Evolutionary conservation across 1,140 invertebrate species (phyloP).

Genomic region (Eulimnadia texana): DNA sequence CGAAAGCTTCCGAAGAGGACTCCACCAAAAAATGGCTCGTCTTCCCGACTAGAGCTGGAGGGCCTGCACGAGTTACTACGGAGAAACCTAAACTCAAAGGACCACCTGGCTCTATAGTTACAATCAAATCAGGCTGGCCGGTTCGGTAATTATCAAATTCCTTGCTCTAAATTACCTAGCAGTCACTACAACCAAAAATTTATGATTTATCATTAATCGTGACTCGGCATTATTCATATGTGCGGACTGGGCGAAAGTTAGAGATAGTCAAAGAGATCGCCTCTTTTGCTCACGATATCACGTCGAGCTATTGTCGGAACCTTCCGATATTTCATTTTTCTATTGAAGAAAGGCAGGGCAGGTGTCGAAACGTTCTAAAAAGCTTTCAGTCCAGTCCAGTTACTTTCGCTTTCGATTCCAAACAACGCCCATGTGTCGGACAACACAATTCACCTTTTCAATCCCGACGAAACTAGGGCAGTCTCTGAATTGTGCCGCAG

Average conservation of each 20-base stretch:
- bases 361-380: not conserved
- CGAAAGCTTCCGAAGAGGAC: slow-evolving; percentile 22
- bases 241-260: too few relatives aligned
- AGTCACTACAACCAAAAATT: too few relatives aligned
- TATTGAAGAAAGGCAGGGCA: not conserved
- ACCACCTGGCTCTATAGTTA: slow-evolving; percentile 13
- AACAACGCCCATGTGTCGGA: not conserved
- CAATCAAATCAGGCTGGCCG: slow-evolving; percentile 14
- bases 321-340: not conserved
- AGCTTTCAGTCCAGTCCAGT: not conserved
- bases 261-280: too few relatives aligned
- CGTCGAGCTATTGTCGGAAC: too few relatives aligned
- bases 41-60: slow-evolving; percentile 27
- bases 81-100: slow-evolving; percentile 24
- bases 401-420: slow-evolving; percentile 7
- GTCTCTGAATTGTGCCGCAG: too few relatives aligned
- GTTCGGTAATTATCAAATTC: slow-evolving; percentile 6
- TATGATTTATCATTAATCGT: too few relatives aligned
- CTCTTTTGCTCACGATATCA: too few relatives aligned
- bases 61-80: slow-evolving; percentile 24
- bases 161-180: too few relatives aligned
- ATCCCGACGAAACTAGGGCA: too few relatives aligned
- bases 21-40: slow-evolving; percentile 11
- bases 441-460: not conserved
- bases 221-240: too few relatives aligned